These are phyloP conservation scores for Oriolus oriolus DNA, from an alignment of 2,113 vertebrate species.

Conservation along the genomic window DNA sequence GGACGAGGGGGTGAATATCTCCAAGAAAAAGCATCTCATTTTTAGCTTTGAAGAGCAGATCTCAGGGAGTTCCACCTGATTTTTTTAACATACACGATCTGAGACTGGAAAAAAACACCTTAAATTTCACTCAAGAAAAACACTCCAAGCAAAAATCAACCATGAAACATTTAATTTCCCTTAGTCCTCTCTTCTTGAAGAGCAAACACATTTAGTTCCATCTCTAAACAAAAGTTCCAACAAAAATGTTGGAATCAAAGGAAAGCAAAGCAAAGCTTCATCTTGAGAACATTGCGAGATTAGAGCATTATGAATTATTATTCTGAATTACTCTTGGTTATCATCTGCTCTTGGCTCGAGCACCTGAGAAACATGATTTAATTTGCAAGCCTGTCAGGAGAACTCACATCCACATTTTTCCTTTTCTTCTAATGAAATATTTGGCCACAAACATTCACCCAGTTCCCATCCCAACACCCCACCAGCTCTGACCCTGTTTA, in stretches of 20 bases:
- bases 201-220: background rate
- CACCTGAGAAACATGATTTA: slow-evolving; percentile 1
- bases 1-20: background rate
- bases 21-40: background rate
- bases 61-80: background rate
- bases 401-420: background rate
- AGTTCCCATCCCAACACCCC: background rate
- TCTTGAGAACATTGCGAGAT: background rate
- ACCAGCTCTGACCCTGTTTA: background rate
- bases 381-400: background rate
- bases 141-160: background rate
- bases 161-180: background rate
- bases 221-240: background rate
- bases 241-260: slow-evolving; percentile 1
- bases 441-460: background rate
- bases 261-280: background rate
- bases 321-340: background rate
- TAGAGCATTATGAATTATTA: background rate
- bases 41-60: background rate
- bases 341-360: slow-evolving; percentile 12
- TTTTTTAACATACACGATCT: background rate
- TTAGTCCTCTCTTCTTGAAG: background rate
- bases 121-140: background rate
- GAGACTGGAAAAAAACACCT: background rate
- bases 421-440: background rate